Base-by-base conservation (phyloP, 2,888 invertebrate genomes). In the Acrocera orbiculus region DNA sequence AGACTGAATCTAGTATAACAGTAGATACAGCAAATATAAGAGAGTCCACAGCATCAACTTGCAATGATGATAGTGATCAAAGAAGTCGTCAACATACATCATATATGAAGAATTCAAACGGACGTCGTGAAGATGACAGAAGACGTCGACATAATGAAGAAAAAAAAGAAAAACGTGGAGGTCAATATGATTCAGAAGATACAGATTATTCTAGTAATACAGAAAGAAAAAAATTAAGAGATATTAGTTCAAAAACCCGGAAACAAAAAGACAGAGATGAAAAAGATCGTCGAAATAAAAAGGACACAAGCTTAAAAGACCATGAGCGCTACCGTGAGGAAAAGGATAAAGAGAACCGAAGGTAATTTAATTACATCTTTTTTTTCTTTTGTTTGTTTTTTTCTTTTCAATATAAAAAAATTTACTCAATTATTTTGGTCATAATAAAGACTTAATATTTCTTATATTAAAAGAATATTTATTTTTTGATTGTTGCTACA, bases 161-260 rank as follows among this genome's bases (percentile, higher is more conserved):
- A 15, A 27, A 25, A 9, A 37, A 39, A 44, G 52, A 57, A 45
- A 49, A 52, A 20, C 56, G 63, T 35, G 57, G 61, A 40, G 63
- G 60, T 34, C 56, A 66, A 36, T 71, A 70, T 50, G 72, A 73
- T 42, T 66, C 69, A 1, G 74, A 75, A 34, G 75, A 74, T 46
- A 69, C 71, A 4, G 72, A 74, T 4, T 42, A 46, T 24, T 70
- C 67, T 46, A 73, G 73, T 52, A 73, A 74, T 53, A 45, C 45
- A 26, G 73, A 73, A 42, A 61, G 65, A 39, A 66, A 67, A 41
- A 58, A 63, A 13, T 63, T 64, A 49, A 56, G 67, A 25, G 69
- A 68, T 45, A 65, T 66, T 4, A 52, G 51, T 39, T 48, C n/a
- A n/a, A n/a, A n/a, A n/a, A n/a, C 47, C 5, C 47, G 53, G 11